Conservation (phyloP, 2,113 vertebrate species). For the Steatornis caripensis region DNA sequence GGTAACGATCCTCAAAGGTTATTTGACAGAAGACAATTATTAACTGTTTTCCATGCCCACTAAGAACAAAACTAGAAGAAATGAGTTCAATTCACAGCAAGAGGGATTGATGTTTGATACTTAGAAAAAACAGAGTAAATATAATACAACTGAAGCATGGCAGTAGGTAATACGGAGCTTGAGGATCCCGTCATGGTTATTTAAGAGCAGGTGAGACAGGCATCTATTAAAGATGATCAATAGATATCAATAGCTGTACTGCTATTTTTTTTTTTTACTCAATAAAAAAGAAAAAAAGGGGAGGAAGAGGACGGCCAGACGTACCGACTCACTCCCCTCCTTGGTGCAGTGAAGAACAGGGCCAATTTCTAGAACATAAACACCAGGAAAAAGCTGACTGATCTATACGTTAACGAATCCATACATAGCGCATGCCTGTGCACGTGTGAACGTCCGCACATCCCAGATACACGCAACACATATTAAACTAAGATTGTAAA, state of each 20-base stretch:
- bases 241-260: background rate
- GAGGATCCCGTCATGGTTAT: background rate
- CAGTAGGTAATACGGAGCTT: background rate
- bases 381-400: background rate
- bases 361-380: background rate
- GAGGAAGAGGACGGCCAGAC: background rate
- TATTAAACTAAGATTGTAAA: background rate
- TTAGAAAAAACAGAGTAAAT: background rate
- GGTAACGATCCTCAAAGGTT: background rate
- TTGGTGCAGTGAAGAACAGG: background rate
- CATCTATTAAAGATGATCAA: background rate
- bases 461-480: background rate
- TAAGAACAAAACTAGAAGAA: background rate
- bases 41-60: background rate
- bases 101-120: background rate
- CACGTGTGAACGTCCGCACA: background rate
- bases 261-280: background rate
- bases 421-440: background rate
- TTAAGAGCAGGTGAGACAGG: background rate
- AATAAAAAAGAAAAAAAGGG: background rate
- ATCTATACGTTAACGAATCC: background rate
- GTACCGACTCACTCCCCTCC: background rate
- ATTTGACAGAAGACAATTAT: background rate
- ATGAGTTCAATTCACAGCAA: background rate
- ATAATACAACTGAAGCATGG: rapidly evolving